Percentiles rank a stretch among this genome's conserved stretches.
phyloP scores from a whole-genome alignment of 2,113 vertebrate genomes.

The Meles meles region DNA sequence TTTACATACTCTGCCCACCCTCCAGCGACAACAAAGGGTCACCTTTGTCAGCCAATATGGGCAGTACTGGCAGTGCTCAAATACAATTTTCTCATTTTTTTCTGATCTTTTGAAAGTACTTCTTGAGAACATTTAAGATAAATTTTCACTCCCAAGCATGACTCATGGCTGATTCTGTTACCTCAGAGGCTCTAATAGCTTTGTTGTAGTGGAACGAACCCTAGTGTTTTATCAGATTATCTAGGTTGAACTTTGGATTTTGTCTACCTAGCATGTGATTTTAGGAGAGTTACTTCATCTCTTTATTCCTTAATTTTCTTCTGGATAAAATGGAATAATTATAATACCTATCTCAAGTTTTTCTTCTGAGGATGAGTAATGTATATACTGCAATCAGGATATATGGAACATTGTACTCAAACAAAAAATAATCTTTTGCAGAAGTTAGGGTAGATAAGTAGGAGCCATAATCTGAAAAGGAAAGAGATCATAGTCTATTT shows the following conservation, averaged over 20 bases:
- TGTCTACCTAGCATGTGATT: neutral
- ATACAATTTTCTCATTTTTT: neutral
- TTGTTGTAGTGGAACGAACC: neutral
- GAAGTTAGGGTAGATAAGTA: neutral
- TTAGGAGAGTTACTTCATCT: neutral
- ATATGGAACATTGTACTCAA: neutral
- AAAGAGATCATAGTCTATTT: neutral
- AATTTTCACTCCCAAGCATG: neutral
- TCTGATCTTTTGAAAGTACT: neutral
- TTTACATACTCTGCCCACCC: neutral
- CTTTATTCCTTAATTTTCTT: neutral
- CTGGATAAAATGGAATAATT: neutral
- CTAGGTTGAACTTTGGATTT: neutral
- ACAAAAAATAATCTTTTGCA: neutral
- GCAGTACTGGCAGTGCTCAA: neutral
- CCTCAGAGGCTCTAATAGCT: neutral
- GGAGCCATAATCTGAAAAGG: neutral
- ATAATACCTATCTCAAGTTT: neutral
- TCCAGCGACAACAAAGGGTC: neutral
- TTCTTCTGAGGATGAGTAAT: neutral
- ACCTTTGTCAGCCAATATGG: neutral
- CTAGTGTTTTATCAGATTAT: neutral
- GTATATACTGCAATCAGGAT: neutral
- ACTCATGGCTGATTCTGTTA: neutral
- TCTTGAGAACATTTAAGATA: neutral